These are phyloP conservation scores for Tympanuchus pallidicinctus DNA, from an alignment of 2,113 vertebrate genomes.

Conservation along the genomic window DNA sequence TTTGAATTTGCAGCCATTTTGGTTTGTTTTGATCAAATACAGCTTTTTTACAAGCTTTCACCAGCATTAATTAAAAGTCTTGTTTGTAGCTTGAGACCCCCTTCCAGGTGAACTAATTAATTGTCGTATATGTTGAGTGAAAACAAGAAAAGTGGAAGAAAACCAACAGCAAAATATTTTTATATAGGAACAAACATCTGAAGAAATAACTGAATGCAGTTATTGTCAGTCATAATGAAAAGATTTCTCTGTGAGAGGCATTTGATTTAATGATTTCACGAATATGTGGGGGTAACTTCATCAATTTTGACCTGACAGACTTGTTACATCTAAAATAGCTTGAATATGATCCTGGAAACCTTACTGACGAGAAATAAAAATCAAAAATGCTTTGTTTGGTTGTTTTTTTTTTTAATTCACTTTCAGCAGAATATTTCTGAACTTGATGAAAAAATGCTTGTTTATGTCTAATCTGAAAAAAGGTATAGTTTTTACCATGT, in stretches of 20 bases:
- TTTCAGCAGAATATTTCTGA: background rate
- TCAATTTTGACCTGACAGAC: slow-evolving; percentile 18
- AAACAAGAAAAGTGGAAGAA: background rate
- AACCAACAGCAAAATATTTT: background rate
- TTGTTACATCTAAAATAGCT: background rate
- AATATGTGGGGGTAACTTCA: background rate
- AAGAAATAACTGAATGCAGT: background rate
- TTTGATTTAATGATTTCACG: slow-evolving; percentile 36
- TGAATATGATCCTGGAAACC: slow-evolving; percentile 5
- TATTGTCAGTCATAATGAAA: background rate
- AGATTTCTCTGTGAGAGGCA: background rate
- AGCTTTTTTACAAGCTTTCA: background rate
- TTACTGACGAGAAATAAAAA: background rate
- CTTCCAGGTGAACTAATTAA: background rate
- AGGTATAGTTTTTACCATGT: background rate
- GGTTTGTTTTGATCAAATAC: background rate
- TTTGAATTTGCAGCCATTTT: background rate
- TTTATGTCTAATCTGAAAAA: background rate
- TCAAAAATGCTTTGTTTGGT: too few relatives aligned
- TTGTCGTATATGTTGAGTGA: background rate
- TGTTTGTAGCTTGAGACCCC: background rate
- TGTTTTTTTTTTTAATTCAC: background rate
- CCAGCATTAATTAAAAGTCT: background rate
- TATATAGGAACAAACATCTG: background rate
- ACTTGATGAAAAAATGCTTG: background rate